A percentile compares a stretch with the other conserved stretches of the same genome.
Evolutionary conservation across 2,797 vertebrate genomes (phyloP).

Genomic region (Champsocephalus gunnari): DNA sequence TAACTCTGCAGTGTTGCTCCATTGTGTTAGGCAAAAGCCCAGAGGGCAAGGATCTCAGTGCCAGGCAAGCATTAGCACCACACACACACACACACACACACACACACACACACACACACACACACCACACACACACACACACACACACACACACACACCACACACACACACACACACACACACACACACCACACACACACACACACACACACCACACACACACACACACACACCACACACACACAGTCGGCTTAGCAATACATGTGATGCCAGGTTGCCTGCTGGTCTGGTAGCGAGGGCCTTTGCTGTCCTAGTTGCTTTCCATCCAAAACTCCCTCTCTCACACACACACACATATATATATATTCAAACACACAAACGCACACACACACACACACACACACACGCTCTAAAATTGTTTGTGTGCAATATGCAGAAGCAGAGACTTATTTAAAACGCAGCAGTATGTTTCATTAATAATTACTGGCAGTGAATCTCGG

Average conservation of each 20-base stretch:
- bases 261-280: slow-evolving; percentile 66
- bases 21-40: slow-evolving; percentile 46
- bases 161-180: slow-evolving; percentile 23
- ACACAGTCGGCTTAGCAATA: slow-evolving; percentile 32
- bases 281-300: slow-evolving; percentile 54
- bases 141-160: not conserved
- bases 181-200: slow-evolving; percentile 14
- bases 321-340: slow-evolving; percentile 41
- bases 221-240: slow-evolving; percentile 11
- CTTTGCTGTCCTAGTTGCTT: slow-evolving; percentile 70
- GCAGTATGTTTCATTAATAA: slow-evolving; percentile 11
- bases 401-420: slow-evolving; percentile 11
- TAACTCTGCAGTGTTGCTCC: slow-evolving; percentile 47
- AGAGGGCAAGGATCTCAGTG: slow-evolving; percentile 32
- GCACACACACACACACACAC: slow-evolving; percentile 19
- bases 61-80: slow-evolving; percentile 47
- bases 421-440: not conserved
- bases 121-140: not conserved
- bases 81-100: slow-evolving; percentile 11
- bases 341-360: slow-evolving; percentile 15
- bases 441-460: slow-evolving; percentile 25
- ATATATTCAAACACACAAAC: slow-evolving; percentile 11
- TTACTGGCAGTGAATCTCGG: not conserved
- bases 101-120: slow-evolving; percentile 24
- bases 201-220: slow-evolving; percentile 12